Conservation (phyloP, 2,797 vertebrate genomes). For the Gymnothorax reevesii region DNA sequence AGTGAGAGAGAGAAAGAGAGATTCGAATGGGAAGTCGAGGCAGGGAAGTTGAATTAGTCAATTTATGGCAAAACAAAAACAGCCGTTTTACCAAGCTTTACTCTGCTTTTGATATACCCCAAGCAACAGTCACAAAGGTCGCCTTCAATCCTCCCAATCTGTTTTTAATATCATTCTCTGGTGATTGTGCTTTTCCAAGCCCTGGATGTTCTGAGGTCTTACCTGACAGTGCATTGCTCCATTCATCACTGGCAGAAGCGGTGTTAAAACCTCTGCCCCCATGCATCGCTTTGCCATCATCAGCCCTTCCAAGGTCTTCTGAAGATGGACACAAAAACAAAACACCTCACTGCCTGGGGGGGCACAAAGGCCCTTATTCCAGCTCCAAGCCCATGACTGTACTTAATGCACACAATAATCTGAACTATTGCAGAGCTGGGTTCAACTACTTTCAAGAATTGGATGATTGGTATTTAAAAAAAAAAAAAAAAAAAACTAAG, state of each 20-base stretch:
- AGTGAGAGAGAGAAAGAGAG: neutral
- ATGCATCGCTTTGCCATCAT: neutral
- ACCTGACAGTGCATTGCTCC: slow-evolving; percentile 4
- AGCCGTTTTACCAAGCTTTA: neutral
- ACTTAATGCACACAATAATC: neutral
- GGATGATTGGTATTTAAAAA: no score
- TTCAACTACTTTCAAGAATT: no score
- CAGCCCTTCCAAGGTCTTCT: neutral
- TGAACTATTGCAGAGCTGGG: no score
- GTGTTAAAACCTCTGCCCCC: neutral
- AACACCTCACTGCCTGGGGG: neutral
- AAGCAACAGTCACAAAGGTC: neutral
- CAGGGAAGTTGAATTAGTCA: neutral
- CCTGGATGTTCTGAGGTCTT: neutral
- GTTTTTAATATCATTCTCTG: neutral
- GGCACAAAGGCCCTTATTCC: neutral
- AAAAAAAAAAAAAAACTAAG: no score
- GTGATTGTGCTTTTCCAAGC: neutral
- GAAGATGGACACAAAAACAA: neutral
- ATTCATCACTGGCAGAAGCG: neutral
- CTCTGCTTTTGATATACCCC: neutral
- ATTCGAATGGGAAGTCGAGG: neutral
- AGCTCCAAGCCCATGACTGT: neutral
- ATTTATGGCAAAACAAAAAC: neutral
- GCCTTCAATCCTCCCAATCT: neutral